phyloP scores from a whole-genome alignment of 2,888 invertebrate species.

The Amblyteles armatorius region DNA sequence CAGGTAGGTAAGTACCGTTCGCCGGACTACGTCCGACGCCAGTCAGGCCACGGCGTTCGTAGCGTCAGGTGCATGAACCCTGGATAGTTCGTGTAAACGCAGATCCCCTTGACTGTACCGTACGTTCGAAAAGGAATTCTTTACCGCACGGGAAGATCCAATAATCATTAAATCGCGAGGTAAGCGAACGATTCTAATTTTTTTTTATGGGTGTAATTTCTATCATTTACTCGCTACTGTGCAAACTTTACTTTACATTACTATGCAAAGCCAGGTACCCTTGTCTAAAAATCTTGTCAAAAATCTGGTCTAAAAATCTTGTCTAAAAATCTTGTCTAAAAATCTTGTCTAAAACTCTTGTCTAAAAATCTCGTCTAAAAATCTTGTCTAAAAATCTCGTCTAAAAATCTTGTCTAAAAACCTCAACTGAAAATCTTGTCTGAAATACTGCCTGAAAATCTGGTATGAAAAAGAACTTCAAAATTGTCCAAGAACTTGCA shows the following conservation, averaged over 20 bases:
- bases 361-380: too few relatives aligned
- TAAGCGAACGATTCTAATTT: constrained; percentile 20
- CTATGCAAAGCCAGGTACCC: too few relatives aligned
- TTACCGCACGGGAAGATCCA: constrained; percentile 3
- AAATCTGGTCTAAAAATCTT: too few relatives aligned
- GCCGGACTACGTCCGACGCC: constrained; percentile 78
- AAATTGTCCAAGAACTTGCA: background rate
- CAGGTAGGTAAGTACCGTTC: constrained; percentile 83
- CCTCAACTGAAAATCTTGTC: too few relatives aligned
- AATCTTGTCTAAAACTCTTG: too few relatives aligned
- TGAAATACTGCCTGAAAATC: too few relatives aligned
- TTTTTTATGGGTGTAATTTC: background rate
- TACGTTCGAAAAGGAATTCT: constrained; percentile 39
- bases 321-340: too few relatives aligned
- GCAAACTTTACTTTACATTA: too few relatives aligned
- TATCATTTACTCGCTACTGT: background rate
- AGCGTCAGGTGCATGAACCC: constrained; percentile 78
- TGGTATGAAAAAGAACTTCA: too few relatives aligned
- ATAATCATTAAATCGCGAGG: constrained; percentile 52
- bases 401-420: too few relatives aligned
- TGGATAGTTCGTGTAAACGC: constrained; percentile 45
- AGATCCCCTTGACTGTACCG: constrained; percentile 24
- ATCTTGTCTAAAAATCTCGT: too few relatives aligned
- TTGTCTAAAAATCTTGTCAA: too few relatives aligned
- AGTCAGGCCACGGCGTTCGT: constrained; percentile 78